These are phyloP conservation scores for Cyclargus thomasi DNA, from an alignment of 1,140 invertebrate genomes.

Conservation along the genomic window DNA sequence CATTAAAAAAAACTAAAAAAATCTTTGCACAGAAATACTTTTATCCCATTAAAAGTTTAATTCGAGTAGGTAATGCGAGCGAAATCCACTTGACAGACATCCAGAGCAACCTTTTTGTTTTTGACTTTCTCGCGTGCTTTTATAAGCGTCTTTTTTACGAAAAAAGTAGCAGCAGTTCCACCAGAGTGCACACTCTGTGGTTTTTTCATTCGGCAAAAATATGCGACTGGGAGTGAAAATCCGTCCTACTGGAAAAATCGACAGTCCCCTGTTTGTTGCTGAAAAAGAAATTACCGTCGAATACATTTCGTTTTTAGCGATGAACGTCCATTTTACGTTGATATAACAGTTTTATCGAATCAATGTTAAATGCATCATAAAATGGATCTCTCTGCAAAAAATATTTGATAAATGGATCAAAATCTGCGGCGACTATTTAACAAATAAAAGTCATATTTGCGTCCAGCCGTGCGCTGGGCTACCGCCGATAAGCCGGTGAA, in stretches of 20 bases:
- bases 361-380: neutral
- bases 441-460: no score
- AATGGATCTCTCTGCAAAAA: no score
- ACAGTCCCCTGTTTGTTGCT: constrained; percentile 10
- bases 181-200: constrained; percentile 11
- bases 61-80: neutral
- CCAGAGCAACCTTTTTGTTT: constrained; percentile 10
- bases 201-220: constrained; percentile 10
- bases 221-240: constrained; percentile 13
- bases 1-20: no score
- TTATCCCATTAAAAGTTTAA: constrained; percentile 1
- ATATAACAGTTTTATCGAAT: neutral
- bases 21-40: neutral
- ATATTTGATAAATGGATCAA: no score
- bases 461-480: no score
- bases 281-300: neutral
- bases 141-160: constrained; percentile 11
- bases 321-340: neutral
- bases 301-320: neutral
- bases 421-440: no score
- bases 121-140: constrained; percentile 7
- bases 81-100: neutral
- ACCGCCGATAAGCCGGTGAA: no score
- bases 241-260: constrained; percentile 10
- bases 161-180: constrained; percentile 1